Percentiles rank a stretch among this genome's conserved stretches.
Conservation (phyloP, 2,888 invertebrate species). For the Xanthia icteritia region DNA sequence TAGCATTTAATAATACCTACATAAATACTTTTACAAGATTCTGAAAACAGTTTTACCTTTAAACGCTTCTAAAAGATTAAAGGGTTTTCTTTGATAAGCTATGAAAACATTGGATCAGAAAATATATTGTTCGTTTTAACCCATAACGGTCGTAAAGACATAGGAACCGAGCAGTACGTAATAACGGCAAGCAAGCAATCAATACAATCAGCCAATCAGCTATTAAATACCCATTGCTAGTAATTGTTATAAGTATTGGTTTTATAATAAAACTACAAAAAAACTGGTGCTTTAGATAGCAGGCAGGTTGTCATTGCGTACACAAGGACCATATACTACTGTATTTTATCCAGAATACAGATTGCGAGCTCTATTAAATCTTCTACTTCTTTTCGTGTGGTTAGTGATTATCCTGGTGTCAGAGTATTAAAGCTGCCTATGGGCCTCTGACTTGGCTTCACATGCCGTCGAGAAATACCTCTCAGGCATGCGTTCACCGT, state of each 20-base stretch:
- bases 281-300: too few relatives aligned
- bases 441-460: too few relatives aligned
- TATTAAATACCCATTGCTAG: neutral
- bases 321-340: neutral
- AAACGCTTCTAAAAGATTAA: conserved; percentile 3
- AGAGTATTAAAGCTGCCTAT: too few relatives aligned
- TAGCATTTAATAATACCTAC: neutral
- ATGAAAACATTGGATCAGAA: conserved; percentile 1
- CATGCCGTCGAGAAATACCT: too few relatives aligned
- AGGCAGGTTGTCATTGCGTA: too few relatives aligned
- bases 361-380: too few relatives aligned
- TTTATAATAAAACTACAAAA: neutral
- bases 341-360: too few relatives aligned
- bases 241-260: neutral
- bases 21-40: neutral
- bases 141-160: neutral
- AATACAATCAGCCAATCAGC: neutral
- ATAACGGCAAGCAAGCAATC: neutral
- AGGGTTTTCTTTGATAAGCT: neutral
- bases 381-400: too few relatives aligned
- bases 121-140: neutral
- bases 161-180: neutral
- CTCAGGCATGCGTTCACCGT: too few relatives aligned
- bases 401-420: too few relatives aligned
- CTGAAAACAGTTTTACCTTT: conserved; percentile 8